Evolutionary conservation across 2,113 vertebrate species (phyloP), one percentile per base, ranked within the genome.

Genomic region (Peromyscus polionotus): DNA sequence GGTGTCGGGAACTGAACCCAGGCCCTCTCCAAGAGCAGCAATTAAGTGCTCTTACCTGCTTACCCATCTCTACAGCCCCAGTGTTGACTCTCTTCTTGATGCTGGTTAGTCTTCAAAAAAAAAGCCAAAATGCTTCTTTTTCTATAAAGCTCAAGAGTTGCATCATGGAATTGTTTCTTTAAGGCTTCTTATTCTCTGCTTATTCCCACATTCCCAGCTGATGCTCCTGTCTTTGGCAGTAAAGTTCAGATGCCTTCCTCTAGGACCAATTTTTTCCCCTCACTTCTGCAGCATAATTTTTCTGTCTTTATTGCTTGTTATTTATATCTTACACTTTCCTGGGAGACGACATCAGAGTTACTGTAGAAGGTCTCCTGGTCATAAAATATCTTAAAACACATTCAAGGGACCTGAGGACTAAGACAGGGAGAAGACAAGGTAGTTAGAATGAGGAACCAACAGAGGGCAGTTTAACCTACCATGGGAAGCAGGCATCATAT

Each of bases 261-360:
- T 3, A 75, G 68, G 70, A 54, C 48, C 33, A 88, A 76, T 61
- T 92, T 80, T 94, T 76, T 70, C 70, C 20, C 68, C 68, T 95
- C 72, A 83, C 65, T 94, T 89, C 75, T 87, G 48, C 7, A 94
- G 57, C 33, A 59, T 94, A 94, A 42, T 54, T 63, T 87, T 76
- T 12, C 63, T 88, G 42, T 86, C 68, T 92, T 89, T 59, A 77
- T 65, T 72, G 86, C 73, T 91, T 90, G 17, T 96, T 93, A 73
- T 97, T 95, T 95, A 88, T 92, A 92, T 72, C 76, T 81, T 91
- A 75, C 86, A 31, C 59, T 84, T 96, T 85, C 92, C 87, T 83
- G 48, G 73, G 33, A 87, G 67, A 77, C 63, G 12, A 94, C 36
- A 93, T 81, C 39, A 48, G 67, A 91, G 87, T 93, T 81, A 57